A percentile compares a stretch with the other conserved stretches of the same genome.
phyloP scores from a whole-genome alignment of 2,113 vertebrate species.

The Haplotaxodon microlepis region DNA sequence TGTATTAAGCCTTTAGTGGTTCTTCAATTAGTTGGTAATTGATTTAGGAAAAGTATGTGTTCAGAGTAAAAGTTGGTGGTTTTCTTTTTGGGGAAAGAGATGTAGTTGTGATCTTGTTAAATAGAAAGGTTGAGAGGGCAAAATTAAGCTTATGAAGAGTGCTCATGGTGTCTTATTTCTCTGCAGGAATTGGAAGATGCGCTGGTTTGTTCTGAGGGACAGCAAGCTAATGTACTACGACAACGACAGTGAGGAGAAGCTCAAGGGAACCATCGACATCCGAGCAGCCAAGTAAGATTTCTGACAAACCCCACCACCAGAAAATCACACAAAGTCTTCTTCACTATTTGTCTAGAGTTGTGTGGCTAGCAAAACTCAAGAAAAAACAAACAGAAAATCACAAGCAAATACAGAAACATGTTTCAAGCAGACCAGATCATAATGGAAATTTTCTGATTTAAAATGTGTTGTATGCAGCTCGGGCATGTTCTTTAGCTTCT shows the following conservation, averaged over 20 bases:
- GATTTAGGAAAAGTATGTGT: neutral
- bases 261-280: constrained; percentile 89
- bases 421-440: neutral
- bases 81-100: neutral
- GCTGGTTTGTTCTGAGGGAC: constrained; percentile 90
- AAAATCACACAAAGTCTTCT: neutral
- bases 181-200: constrained; percentile 88
- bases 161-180: neutral
- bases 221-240: constrained; percentile 90
- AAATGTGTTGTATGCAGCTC: neutral
- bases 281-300: constrained; percentile 78
- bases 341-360: neutral
- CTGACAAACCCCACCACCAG: neutral
- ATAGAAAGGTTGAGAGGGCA: neutral
- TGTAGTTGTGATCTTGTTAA: neutral
- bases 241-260: constrained; percentile 88
- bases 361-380: neutral
- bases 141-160: neutral
- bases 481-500: neutral
- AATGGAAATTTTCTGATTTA: neutral
- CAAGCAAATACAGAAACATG: neutral
- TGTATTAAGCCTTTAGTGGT: neutral
- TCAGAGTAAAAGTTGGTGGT: neutral
- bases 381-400: neutral
- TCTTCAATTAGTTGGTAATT: neutral